Conservation (phyloP, 2,113 vertebrate species). For the Eurypyga helias region DNA sequence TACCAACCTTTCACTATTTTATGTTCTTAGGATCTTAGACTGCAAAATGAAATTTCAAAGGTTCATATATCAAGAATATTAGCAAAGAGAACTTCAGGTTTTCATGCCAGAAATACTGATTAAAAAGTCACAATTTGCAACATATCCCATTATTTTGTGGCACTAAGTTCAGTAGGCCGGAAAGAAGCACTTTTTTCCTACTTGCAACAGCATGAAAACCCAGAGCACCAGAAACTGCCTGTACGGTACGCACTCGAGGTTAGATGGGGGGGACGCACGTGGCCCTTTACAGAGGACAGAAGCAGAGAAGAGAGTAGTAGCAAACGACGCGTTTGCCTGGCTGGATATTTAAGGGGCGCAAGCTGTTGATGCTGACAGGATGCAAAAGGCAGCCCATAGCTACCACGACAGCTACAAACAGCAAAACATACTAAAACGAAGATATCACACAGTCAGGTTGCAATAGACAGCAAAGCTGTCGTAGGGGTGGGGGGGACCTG, state of each 20-base stretch:
- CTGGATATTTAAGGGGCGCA: background rate
- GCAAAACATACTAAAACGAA: background rate
- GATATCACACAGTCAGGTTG: background rate
- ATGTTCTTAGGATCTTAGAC: background rate
- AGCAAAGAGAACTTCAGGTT: background rate
- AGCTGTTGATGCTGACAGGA: background rate
- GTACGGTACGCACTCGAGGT: rapidly evolving
- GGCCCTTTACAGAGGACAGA: background rate
- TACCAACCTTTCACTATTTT: background rate
- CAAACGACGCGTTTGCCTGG: background rate
- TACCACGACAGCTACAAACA: background rate
- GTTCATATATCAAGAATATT: background rate
- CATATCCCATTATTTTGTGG: background rate
- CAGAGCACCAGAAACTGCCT: background rate
- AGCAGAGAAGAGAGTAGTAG: background rate
- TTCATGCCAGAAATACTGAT: background rate
- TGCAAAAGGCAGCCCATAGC: background rate
- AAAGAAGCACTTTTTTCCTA: background rate
- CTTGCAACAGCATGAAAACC: background rate
- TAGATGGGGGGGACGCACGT: background rate
- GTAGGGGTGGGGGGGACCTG: background rate
- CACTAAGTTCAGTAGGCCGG: background rate
- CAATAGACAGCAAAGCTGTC: background rate
- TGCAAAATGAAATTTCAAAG: background rate
- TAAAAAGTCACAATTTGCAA: background rate